Percentiles rank a stretch among this genome's conserved stretches.
Conservation (phyloP, 2,797 vertebrate species). For the Protosalanx chinensis region DNA sequence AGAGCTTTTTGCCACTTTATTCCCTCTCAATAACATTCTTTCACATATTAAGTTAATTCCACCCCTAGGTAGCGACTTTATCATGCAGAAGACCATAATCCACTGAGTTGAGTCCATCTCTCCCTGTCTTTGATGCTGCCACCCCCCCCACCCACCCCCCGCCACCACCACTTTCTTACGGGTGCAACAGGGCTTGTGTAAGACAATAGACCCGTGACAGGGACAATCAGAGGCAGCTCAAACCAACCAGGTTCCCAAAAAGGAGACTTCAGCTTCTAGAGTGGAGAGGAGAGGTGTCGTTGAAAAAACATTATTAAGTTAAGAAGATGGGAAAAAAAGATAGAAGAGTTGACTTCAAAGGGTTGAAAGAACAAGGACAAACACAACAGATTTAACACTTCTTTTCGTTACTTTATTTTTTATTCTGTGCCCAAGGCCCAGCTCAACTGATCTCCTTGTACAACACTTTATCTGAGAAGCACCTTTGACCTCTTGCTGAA, state of each 20-base stretch:
- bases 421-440: constrained; percentile 78
- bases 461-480: constrained; percentile 92
- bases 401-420: constrained; percentile 64
- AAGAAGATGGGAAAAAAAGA: constrained; percentile 56
- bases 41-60: constrained; percentile 99
- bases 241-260: constrained; percentile 77
- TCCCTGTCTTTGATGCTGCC: constrained; percentile 94
- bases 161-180: constrained; percentile 70
- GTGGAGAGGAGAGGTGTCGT: constrained; percentile 74
- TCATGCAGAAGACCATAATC: constrained; percentile 99
- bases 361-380: constrained; percentile 44
- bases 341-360: constrained; percentile 62
- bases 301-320: constrained; percentile 61
- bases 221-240: constrained; percentile 95
- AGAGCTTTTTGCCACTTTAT: constrained; percentile 99
- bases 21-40: constrained; percentile 99
- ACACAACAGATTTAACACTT: constrained; percentile 53
- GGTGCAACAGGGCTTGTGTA: constrained; percentile 91
- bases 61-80: constrained; percentile 99
- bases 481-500: constrained; percentile 93
- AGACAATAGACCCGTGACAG: constrained; percentile 99
- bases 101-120: constrained; percentile 96
- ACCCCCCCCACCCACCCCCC: constrained; percentile 45
- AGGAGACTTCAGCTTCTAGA: constrained; percentile 79
- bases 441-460: constrained; percentile 94